Conservation (phyloP, 2,888 invertebrate species). For the Agrotis puta region DNA sequence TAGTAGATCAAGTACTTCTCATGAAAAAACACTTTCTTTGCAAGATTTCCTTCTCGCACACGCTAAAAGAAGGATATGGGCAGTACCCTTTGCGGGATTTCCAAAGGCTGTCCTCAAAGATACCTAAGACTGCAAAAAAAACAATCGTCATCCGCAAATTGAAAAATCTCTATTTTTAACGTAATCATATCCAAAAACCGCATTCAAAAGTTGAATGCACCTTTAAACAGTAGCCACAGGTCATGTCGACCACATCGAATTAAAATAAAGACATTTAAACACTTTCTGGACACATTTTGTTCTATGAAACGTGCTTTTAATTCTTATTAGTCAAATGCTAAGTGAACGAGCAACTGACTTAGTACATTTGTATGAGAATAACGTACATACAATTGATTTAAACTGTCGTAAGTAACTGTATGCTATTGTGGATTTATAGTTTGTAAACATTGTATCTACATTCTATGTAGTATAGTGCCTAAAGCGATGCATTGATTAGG, state of each 20-base stretch:
- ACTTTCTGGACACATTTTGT: conserved; percentile 40
- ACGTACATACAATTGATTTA: conserved; percentile 60
- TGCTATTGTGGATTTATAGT: conserved; percentile 53
- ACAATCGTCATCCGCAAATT: too few relatives aligned
- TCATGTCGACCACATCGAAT: neutral
- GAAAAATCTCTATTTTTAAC: neutral
- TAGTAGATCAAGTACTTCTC: neutral
- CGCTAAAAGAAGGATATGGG: neutral
- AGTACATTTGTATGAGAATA: conserved; percentile 44
- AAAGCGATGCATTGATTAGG: conserved; percentile 7
- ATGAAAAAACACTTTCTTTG: neutral
- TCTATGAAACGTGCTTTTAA: conserved; percentile 41
- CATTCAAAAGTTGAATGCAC: conserved; percentile 11
- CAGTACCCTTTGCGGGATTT: too few relatives aligned
- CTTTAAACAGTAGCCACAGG: neutral
- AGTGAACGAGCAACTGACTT: conserved; percentile 1
- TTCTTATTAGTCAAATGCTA: conserved; percentile 16
- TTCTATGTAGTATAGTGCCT: conserved; percentile 2
- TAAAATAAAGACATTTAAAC: conserved; percentile 34
- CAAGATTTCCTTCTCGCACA: too few relatives aligned
- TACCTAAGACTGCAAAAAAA: neutral
- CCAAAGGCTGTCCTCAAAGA: too few relatives aligned
- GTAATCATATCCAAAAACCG: neutral
- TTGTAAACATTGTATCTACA: conserved; percentile 56
- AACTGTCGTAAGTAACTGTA: conserved; percentile 51